Conservation (phyloP, 2,888 invertebrate species). For the Cancer borealis region DNA sequence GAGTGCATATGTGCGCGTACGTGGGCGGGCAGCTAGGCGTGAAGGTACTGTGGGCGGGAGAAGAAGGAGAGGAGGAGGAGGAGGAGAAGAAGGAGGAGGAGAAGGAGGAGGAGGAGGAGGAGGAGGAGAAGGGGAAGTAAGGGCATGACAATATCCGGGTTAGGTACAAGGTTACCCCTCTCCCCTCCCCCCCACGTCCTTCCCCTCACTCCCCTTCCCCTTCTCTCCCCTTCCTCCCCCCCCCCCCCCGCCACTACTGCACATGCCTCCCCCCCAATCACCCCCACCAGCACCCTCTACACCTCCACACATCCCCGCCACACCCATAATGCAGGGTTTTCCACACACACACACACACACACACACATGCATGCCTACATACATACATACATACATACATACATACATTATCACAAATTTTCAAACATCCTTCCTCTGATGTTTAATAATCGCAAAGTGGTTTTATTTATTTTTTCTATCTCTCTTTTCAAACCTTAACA, state of each 20-base stretch:
- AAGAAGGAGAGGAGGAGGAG: not conserved
- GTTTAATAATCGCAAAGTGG: too few species aligned
- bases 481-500: not conserved
- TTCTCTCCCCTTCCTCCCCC: not conserved
- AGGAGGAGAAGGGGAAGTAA: not conserved
- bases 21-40: not conserved
- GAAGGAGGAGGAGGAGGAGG: not conserved
- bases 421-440: too few species aligned
- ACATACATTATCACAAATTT: not conserved
- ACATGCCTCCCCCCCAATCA: not conserved
- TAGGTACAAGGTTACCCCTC: slow-evolving; percentile 43
- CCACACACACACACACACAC: slow-evolving; percentile 46
- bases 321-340: not conserved
- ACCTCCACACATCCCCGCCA: slow-evolving; percentile 18
- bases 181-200: not conserved
- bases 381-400: slow-evolving; percentile 4
- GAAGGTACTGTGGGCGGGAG: slow-evolving; percentile 4
- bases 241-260: not conserved
- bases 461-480: not conserved
- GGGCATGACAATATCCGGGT: slow-evolving; percentile 53
- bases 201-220: not conserved
- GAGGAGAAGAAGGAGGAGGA: not conserved
- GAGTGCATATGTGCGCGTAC: not conserved
- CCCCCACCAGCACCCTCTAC: not conserved
- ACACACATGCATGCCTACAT: not conserved